phyloP scores from a whole-genome alignment of 2,113 vertebrate genomes.

The Dipodomys ordii region DNA sequence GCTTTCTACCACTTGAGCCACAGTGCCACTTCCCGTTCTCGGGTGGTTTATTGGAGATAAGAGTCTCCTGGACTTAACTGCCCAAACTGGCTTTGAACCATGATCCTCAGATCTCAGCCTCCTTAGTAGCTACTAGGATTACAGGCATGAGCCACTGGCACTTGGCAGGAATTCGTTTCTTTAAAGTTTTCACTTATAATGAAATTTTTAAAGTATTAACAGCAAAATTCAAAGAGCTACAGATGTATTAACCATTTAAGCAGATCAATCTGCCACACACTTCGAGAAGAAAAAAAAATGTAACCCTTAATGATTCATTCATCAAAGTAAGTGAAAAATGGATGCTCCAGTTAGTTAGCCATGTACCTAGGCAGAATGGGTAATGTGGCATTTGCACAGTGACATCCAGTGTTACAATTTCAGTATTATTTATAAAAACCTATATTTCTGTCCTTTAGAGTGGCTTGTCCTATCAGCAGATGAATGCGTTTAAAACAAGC shows the following conservation, averaged over 20 bases:
- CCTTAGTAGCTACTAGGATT: no score
- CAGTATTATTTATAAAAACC: constrained; percentile 56
- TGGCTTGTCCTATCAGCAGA: constrained; percentile 61
- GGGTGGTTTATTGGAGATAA: no score
- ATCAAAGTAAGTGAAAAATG: background rate
- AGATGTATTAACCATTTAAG: constrained; percentile 75
- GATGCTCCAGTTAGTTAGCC: background rate
- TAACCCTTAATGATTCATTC: background rate
- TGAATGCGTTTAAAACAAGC: constrained; percentile 82
- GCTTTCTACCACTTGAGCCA: no score
- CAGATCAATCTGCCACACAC: constrained; percentile 63
- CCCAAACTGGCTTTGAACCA: no score
- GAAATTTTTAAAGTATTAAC: constrained; percentile 92
- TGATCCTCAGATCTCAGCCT: no score
- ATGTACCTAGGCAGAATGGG: constrained; percentile 1
- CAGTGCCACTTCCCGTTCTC: no score
- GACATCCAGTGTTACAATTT: background rate
- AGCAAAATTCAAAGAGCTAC: constrained; percentile 93
- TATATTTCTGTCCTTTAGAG: constrained; percentile 54
- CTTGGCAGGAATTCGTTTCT: constrained; percentile 57
- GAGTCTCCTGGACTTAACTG: no score
- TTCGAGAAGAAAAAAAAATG: constrained; percentile 16
- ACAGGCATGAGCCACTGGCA: no score
- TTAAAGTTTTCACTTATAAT: constrained; percentile 77
- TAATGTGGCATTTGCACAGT: constrained; percentile 30